Conservation (phyloP, 2,797 vertebrate species). For the Betta splendens region DNA sequence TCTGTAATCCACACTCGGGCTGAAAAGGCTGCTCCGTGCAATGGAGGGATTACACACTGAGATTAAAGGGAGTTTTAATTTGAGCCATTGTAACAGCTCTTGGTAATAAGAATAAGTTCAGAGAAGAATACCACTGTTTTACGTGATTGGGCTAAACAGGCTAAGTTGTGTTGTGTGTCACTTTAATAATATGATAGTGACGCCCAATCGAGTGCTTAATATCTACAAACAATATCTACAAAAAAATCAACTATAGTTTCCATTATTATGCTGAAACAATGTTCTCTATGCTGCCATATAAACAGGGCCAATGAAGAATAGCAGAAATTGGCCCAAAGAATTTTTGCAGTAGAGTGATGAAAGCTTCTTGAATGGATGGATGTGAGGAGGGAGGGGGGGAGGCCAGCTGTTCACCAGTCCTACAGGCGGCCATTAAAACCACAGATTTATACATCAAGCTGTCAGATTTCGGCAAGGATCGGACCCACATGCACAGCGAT, state of each 20-base stretch:
- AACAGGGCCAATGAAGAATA: background rate
- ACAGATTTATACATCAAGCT: too few relatives aligned
- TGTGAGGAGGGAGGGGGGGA: slow-evolving; percentile 16
- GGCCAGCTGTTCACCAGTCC: slow-evolving; percentile 30
- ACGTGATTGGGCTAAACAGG: slow-evolving; percentile 22
- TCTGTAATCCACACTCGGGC: slow-evolving; percentile 74
- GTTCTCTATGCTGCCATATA: background rate
- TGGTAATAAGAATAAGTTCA: slow-evolving; percentile 57
- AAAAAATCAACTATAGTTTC: too few relatives aligned
- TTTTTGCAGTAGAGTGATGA: slow-evolving; percentile 30
- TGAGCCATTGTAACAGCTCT: slow-evolving; percentile 69
- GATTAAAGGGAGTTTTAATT: slow-evolving; percentile 80
- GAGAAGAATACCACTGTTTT: slow-evolving; percentile 43
- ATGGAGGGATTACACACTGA: slow-evolving; percentile 73
- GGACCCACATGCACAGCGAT: too few relatives aligned
- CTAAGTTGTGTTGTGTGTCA: too few relatives aligned
- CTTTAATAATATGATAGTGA: too few relatives aligned
- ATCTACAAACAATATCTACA: too few relatives aligned
- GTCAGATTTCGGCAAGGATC: too few relatives aligned
- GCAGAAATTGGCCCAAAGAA: slow-evolving; percentile 5
- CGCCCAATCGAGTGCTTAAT: too few relatives aligned
- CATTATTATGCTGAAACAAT: too few relatives aligned
- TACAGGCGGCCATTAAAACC: slow-evolving; percentile 43
- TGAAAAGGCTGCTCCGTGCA: slow-evolving; percentile 69
- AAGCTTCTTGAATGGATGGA: slow-evolving; percentile 48